Conservation (phyloP, 2,888 invertebrate species). For the Eupithecia exiguata region DNA sequence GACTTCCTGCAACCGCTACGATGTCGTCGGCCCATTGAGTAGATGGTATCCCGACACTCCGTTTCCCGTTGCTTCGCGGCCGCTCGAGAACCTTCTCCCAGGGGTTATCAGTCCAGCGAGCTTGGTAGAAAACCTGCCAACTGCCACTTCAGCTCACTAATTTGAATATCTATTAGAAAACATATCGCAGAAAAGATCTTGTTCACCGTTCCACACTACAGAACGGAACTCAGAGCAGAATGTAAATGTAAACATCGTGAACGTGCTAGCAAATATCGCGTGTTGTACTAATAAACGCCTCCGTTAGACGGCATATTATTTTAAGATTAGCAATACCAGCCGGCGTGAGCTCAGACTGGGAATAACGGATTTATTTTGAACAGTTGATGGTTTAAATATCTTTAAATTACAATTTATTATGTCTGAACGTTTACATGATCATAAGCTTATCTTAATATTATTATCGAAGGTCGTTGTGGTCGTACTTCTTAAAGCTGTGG, state of each 20-base stretch:
- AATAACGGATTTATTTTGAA: conserved; percentile 2
- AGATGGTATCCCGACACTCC: too few species aligned
- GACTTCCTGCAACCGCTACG: too few species aligned
- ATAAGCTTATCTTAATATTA: background rate
- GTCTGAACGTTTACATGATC: background rate
- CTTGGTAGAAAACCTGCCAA: too few species aligned
- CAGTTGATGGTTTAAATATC: background rate
- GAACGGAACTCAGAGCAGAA: background rate
- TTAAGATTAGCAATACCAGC: conserved; percentile 1
- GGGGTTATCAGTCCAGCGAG: too few species aligned
- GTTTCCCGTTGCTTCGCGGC: too few species aligned
- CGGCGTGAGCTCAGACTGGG: background rate
- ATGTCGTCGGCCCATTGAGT: too few species aligned
- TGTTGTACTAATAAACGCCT: conserved; percentile 7
- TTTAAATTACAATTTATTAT: background rate
- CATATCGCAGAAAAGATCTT: too few species aligned
- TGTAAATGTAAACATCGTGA: background rate
- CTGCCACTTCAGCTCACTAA: too few species aligned
- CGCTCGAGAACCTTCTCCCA: too few species aligned
- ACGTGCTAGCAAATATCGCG: background rate
- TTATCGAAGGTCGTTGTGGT: background rate
- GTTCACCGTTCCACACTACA: too few species aligned
- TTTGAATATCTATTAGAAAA: too few species aligned
- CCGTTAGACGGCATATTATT: background rate
- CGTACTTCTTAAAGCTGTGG: background rate